Evolutionary conservation across 2,888 invertebrate genomes (phyloP).

Genomic region (Lingula anatina): DNA sequence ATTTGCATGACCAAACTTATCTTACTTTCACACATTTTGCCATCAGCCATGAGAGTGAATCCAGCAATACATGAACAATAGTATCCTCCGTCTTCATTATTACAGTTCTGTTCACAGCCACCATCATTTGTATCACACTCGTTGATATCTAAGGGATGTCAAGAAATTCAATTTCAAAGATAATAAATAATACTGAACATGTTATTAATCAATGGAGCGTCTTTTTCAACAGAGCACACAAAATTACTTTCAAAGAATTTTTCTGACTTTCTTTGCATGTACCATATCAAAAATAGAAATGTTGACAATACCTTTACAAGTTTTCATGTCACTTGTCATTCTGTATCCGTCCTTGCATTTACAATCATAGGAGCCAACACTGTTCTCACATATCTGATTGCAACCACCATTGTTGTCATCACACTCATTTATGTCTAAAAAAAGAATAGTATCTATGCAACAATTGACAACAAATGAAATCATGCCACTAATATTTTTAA

Average conservation of each 20-base stretch:
- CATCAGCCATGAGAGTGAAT: neutral
- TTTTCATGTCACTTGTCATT: too few species aligned
- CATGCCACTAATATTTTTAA: too few species aligned
- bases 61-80: slow-evolving; percentile 11
- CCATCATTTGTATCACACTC: slow-evolving; percentile 14
- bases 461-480: too few species aligned
- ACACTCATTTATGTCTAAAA: too few species aligned
- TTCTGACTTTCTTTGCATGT: too few species aligned
- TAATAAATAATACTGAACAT: neutral
- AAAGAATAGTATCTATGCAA: too few species aligned
- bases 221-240: slow-evolving; percentile 9
- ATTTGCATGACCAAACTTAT: too few species aligned
- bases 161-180: neutral
- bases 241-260: slow-evolving; percentile 11
- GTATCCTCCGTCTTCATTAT: slow-evolving; percentile 13
- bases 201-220: neutral
- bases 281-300: too few species aligned
- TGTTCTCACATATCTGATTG: too few species aligned
- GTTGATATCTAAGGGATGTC: slow-evolving; percentile 11
- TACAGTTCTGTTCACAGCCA: slow-evolving; percentile 16
- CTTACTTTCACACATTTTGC: slow-evolving; percentile 2
- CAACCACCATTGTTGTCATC: too few species aligned
- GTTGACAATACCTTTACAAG: neutral
- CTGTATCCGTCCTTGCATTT: too few species aligned
- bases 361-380: too few species aligned